phyloP scores from a whole-genome alignment of 2,888 invertebrate genomes.

The Pristionchus maxplancki region DNA sequence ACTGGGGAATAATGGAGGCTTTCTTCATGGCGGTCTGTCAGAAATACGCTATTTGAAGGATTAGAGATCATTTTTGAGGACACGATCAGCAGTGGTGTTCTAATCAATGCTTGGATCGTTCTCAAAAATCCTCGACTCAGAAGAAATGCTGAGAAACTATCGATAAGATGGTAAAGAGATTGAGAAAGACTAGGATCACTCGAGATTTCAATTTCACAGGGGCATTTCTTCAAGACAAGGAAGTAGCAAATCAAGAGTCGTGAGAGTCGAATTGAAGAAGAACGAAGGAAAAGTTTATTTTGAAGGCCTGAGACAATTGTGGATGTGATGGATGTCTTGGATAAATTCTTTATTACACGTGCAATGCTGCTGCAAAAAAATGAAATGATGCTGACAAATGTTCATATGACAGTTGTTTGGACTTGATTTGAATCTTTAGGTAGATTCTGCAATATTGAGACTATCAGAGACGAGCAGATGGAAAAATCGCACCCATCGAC shows the following conservation, averaged over 20 bases:
- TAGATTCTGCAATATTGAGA: not conserved
- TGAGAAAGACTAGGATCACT: not conserved
- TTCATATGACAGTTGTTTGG: not conserved
- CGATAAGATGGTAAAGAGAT: not conserved
- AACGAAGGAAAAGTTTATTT: not conserved
- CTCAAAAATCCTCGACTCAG: not conserved
- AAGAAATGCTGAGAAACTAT: not conserved
- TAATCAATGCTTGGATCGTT: not conserved
- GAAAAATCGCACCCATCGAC: not conserved
- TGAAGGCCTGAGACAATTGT: not conserved
- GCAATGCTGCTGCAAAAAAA: too few species aligned
- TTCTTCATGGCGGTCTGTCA: not conserved
- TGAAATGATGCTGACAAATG: too few species aligned
- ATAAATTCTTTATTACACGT: not conserved
- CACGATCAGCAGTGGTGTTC: not conserved
- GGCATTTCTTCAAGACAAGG: not conserved
- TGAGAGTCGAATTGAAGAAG: not conserved
- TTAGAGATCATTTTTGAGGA: not conserved
- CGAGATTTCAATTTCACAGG: not conserved
- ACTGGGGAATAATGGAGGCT: slow-evolving; percentile 14
- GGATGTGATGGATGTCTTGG: not conserved
- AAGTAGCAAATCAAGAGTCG: not conserved
- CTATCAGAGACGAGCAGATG: not conserved
- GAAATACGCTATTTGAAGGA: not conserved
- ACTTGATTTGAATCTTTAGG: not conserved